Conservation (phyloP, 2,797 vertebrate genomes). For the Esox masquinongy region DNA sequence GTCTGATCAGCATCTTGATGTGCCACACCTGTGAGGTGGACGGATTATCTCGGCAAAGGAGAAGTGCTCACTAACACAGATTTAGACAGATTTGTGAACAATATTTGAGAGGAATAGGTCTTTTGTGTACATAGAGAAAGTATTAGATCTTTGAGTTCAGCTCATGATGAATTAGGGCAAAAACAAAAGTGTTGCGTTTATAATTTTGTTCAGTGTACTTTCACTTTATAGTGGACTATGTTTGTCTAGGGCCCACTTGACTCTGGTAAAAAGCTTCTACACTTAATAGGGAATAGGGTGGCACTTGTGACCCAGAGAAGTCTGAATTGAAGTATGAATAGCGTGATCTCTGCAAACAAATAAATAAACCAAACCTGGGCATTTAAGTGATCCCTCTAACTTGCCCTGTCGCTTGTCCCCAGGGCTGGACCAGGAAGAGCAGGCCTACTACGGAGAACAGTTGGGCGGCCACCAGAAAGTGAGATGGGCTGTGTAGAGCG, state of each 20-base stretch:
- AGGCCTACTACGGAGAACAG: not conserved
- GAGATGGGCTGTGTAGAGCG: constrained; percentile 11
- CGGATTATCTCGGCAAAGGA: no score
- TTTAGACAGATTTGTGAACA: no score
- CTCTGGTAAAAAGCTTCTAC: not conserved
- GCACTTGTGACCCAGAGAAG: not conserved
- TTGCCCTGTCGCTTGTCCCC: constrained; percentile 47
- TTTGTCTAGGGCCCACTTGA: not conserved
- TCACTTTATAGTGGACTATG: not conserved
- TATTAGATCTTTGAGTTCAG: no score
- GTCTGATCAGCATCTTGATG: no score
- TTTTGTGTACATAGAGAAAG: no score
- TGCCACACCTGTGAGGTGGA: no score
- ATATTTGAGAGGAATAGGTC: no score
- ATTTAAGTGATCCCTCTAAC: constrained; percentile 62
- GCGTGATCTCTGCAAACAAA: constrained; percentile 48
- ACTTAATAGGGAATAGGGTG: not conserved
- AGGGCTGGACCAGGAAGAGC: constrained; percentile 31
- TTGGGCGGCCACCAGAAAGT: not conserved
- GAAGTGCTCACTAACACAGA: no score
- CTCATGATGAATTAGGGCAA: no score
- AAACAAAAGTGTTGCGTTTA: no score
- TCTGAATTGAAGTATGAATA: constrained; percentile 32
- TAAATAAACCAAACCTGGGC: constrained; percentile 64
- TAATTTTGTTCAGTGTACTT: no score